Conservation (phyloP, 30 jellyfish, hydroid and myxozoan species). For the Calvadosia cruxmelitensis region DNA sequence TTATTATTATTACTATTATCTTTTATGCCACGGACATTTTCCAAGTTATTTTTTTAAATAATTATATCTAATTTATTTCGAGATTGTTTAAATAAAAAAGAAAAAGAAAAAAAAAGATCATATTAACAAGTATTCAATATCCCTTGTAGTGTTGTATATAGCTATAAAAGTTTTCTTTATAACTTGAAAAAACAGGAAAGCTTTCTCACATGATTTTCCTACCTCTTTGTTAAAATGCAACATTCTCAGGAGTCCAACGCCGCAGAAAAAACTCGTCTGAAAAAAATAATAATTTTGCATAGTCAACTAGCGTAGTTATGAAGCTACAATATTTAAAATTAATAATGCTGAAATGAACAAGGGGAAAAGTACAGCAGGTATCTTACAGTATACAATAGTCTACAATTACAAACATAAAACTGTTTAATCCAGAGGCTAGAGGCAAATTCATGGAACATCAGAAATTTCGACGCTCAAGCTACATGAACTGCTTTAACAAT, state of each 20-base stretch:
- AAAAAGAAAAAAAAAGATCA: too few relatives aligned
- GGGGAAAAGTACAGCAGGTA: background rate
- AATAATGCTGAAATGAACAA: background rate
- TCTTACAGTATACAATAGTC: too few relatives aligned
- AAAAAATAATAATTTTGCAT: background rate
- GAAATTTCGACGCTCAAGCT: too few relatives aligned
- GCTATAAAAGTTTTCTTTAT: background rate
- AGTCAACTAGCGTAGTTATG: background rate
- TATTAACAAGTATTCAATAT: too few relatives aligned
- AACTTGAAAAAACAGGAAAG: background rate
- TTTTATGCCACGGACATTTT: background rate
- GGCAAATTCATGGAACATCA: background rate
- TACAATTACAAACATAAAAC: background rate
- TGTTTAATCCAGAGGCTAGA: background rate
- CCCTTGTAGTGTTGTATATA: too few relatives aligned
- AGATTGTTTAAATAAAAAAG: too few relatives aligned
- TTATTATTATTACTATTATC: too few relatives aligned
- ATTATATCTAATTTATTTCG: too few relatives aligned
- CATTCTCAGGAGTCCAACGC: slow-evolving; percentile 34
- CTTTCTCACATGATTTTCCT: background rate
- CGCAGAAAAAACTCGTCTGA: slow-evolving; percentile 52
- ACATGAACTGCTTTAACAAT: too few relatives aligned
- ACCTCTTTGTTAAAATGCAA: slow-evolving; percentile 59
- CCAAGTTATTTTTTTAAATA: background rate
- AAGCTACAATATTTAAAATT: background rate